phyloP scores from a whole-genome alignment of 2,797 vertebrate species.

The Pangasius larnaudii region DNA sequence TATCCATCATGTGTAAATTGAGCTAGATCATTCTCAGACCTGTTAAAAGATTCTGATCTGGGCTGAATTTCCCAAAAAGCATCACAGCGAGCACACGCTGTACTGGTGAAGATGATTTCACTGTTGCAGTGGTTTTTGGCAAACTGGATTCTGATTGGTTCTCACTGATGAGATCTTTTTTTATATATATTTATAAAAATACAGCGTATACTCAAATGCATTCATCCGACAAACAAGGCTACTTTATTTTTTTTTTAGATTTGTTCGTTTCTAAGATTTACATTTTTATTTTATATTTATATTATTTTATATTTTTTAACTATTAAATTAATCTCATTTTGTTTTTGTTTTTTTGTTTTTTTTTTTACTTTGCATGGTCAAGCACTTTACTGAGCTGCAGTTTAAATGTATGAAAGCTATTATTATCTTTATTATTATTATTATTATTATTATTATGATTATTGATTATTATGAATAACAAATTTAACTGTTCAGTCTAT shows the following conservation, averaged over 20 bases:
- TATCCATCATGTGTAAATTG: conserved; percentile 20
- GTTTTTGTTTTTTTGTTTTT: not conserved
- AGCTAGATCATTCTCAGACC: not conserved
- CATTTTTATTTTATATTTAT: not conserved
- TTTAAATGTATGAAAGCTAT: not conserved
- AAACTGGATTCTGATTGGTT: not conserved
- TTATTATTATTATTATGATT: not conserved
- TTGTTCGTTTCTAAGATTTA: not conserved
- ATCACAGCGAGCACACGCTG: not conserved
- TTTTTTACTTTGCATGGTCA: no score
- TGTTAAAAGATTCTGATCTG: not conserved
- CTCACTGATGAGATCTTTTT: not conserved
- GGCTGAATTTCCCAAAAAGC: not conserved
- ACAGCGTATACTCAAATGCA: no score
- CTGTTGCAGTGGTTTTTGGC: not conserved
- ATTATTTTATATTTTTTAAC: no score
- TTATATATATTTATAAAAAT: no score
- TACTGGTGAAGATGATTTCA: not conserved
- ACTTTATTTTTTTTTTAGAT: not conserved
- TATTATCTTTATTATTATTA: not conserved
- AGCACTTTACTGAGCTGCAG: not conserved
- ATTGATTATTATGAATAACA: not conserved
- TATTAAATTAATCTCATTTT: not conserved
- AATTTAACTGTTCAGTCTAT: not conserved
- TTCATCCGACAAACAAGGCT: not conserved